A percentile compares a stretch with the other conserved stretches of the same genome.
phyloP scores from a whole-genome alignment of 2,888 invertebrate species.

The Diloba caeruleocephala region DNA sequence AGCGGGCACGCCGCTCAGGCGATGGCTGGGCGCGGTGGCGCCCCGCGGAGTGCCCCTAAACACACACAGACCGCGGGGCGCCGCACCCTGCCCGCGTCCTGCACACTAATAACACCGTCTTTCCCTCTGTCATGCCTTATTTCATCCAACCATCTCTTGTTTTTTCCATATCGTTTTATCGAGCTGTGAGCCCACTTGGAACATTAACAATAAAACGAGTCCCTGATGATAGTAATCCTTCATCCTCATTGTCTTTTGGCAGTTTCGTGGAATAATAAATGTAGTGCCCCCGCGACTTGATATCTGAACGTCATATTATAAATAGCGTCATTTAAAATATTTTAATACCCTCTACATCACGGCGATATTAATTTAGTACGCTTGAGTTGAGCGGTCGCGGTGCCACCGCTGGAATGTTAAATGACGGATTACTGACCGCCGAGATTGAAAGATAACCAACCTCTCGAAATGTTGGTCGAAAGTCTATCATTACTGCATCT shows the following conservation, averaged over 20 bases:
- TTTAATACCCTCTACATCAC: conserved; percentile 88
- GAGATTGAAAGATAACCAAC: conserved; percentile 84
- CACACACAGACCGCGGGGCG: conserved; percentile 89
- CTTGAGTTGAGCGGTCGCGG: conserved; percentile 83
- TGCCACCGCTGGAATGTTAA: conserved; percentile 87
- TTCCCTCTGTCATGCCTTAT: conserved; percentile 86
- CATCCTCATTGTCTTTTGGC: conserved; percentile 89
- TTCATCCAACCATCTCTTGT: conserved; percentile 81
- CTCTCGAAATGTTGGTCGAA: conserved; percentile 72
- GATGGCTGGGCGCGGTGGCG: conserved; percentile 64
- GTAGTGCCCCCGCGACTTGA: conserved; percentile 84
- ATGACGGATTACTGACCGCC: conserved; percentile 86
- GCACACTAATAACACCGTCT: conserved; percentile 85
- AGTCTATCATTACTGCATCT: conserved; percentile 68
- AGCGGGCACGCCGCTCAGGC: conserved; percentile 67
- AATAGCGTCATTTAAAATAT: conserved; percentile 89
- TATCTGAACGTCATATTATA: conserved; percentile 87
- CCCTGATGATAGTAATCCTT: conserved; percentile 88
- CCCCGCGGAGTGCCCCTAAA: conserved; percentile 79
- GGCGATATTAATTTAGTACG: conserved; percentile 88
- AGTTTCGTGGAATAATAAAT: conserved; percentile 88
- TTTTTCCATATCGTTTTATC: conserved; percentile 83
- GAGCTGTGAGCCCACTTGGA: conserved; percentile 70
- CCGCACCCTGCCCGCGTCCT: conserved; percentile 77
- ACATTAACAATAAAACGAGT: conserved; percentile 86